These are phyloP conservation scores for Hirtodrosophila duncani DNA, from an alignment of 2,888 invertebrate species.

Conservation along the genomic window DNA sequence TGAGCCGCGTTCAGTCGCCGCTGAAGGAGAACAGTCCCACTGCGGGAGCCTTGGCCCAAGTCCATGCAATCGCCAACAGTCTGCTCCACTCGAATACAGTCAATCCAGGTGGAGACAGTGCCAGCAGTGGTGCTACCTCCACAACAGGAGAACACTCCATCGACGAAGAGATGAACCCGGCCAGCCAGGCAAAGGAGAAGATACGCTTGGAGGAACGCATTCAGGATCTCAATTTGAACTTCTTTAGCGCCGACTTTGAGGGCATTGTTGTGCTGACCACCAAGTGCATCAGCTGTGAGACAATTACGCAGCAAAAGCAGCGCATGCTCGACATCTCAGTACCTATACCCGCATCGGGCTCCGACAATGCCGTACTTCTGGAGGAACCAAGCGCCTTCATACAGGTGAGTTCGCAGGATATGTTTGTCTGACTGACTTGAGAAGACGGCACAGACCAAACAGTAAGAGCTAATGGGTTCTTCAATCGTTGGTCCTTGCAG, in stretches of 20 bases:
- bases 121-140: conserved; percentile 27
- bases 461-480: no score
- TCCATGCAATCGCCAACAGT: conserved; percentile 74
- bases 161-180: conserved; percentile 56
- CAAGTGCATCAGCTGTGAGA: conserved; percentile 93
- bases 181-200: conserved; percentile 77
- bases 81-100: conserved; percentile 74
- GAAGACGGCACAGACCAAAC: no score
- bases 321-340: conserved; percentile 93
- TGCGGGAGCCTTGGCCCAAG: no score
- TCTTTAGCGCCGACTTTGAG: conserved; percentile 90
- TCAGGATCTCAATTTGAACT: conserved; percentile 82
- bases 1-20: no score
- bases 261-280: conserved; percentile 91
- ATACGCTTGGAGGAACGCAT: conserved; percentile 78
- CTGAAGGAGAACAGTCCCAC: no score
- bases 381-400: conserved; percentile 78
- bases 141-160: conserved; percentile 40
- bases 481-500: conserved; percentile 59
- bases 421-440: no score
- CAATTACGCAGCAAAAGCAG: conserved; percentile 90
- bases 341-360: conserved; percentile 85
- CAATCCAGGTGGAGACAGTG: conserved; percentile 63
- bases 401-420: conserved; percentile 67
- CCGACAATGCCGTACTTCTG: conserved; percentile 78